Evolutionary conservation across 2,113 vertebrate genomes (phyloP).

Genomic region (Myotis yumanensis): DNA sequence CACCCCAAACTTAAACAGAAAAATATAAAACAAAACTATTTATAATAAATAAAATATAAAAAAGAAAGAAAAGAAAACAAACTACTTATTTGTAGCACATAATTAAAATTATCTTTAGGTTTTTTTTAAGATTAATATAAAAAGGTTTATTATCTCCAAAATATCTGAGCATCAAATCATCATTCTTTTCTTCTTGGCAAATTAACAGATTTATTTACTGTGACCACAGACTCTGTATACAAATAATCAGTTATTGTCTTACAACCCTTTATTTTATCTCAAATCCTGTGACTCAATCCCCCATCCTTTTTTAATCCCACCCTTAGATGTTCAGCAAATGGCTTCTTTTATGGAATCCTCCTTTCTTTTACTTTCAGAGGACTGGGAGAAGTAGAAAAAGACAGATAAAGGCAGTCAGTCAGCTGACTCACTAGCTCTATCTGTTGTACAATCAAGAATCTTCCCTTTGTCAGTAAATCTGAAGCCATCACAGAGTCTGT

Average conservation of each 20-base stretch:
- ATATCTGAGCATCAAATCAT: neutral
- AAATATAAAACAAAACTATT: neutral
- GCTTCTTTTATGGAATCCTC: neutral
- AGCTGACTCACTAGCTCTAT: neutral
- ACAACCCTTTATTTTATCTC: neutral
- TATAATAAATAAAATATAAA: neutral
- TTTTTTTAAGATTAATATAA: neutral
- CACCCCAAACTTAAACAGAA: constrained; percentile 2
- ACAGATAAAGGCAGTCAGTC: neutral
- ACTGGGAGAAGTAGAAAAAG: neutral
- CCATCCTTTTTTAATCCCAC: neutral
- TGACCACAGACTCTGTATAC: neutral
- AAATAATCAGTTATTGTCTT: neutral
- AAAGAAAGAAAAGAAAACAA: neutral
- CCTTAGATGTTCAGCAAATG: neutral
- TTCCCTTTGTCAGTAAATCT: neutral
- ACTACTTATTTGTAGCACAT: neutral
- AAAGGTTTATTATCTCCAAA: neutral
- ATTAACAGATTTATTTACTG: neutral
- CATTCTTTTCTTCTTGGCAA: neutral
- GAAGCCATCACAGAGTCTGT: neutral
- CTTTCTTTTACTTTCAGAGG: neutral
- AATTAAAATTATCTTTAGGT: neutral
- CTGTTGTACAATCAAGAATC: neutral
- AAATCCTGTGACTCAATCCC: neutral